Conservation (phyloP, 2,888 invertebrate species). For the Drosophila mettleri region DNA sequence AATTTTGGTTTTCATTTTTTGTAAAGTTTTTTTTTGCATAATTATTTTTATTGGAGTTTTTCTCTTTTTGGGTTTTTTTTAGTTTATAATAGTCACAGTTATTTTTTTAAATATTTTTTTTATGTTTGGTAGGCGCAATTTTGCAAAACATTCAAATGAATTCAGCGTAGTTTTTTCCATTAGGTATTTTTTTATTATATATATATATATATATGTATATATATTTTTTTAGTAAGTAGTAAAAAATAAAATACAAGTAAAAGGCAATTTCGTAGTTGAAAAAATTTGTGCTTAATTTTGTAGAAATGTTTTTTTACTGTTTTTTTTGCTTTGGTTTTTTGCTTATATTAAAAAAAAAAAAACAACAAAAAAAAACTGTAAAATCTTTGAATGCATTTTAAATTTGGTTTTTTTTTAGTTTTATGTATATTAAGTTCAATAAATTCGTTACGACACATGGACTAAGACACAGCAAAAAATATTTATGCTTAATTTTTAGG, state of each 20-base stretch:
- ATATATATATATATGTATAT: constrained; percentile 1
- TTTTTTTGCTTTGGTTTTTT: constrained; percentile 37
- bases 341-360: constrained; percentile 38
- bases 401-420: constrained; percentile 19
- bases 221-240: constrained; percentile 48
- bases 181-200: constrained; percentile 28
- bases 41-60: constrained; percentile 66
- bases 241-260: constrained; percentile 75
- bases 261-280: constrained; percentile 76
- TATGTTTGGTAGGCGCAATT: constrained; percentile 62
- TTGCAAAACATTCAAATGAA: constrained; percentile 61
- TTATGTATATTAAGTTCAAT: constrained; percentile 69
- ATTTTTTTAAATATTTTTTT: constrained; percentile 35
- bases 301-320: constrained; percentile 65
- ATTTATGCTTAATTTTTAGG: constrained; percentile 76
- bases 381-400: constrained; percentile 33
- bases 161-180: constrained; percentile 57
- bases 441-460: constrained; percentile 85
- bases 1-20: constrained; percentile 20
- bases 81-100: constrained; percentile 72
- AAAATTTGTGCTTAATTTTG: constrained; percentile 77
- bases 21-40: constrained; percentile 32
- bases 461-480: constrained; percentile 85
- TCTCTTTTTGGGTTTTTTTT: constrained; percentile 31
- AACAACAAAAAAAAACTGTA: constrained; percentile 42